Conservation (phyloP, 2,888 invertebrate species). For the Gibbula magus region DNA sequence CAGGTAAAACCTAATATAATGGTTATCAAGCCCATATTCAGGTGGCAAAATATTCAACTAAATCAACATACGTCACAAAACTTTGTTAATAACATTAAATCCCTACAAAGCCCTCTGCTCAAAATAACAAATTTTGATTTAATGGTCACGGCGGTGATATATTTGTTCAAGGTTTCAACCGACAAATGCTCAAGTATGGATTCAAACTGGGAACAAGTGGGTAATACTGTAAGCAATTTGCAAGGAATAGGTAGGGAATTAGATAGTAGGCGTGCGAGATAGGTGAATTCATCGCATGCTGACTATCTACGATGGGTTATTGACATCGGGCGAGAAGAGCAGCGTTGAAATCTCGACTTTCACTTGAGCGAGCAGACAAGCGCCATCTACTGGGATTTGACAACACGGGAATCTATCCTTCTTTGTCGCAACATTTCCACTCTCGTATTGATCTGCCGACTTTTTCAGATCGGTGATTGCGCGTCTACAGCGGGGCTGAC, state of each 20-base stretch:
- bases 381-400: not conserved
- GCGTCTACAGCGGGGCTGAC: too few species aligned
- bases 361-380: not conserved
- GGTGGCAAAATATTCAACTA: constrained; percentile 13
- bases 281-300: too few species aligned
- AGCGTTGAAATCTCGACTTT: constrained; percentile 1
- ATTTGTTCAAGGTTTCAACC: not conserved
- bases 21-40: not conserved
- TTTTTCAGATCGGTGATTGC: too few species aligned
- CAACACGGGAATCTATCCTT: not conserved
- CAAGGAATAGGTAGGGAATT: too few species aligned
- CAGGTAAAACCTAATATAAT: not conserved
- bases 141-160: not conserved
- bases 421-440: not conserved
- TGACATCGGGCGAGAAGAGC: not conserved
- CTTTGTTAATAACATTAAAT: not conserved
- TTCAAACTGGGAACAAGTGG: not conserved
- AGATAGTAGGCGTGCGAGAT: too few species aligned
- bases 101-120: not conserved
- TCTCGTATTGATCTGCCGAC: too few species aligned
- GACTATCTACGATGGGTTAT: too few species aligned
- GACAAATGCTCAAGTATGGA: not conserved
- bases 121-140: constrained; percentile 11
- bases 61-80: not conserved
- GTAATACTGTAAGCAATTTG: too few species aligned